phyloP scores from a whole-genome alignment of 1,140 invertebrate genomes.

The Pomacea maculata region DNA sequence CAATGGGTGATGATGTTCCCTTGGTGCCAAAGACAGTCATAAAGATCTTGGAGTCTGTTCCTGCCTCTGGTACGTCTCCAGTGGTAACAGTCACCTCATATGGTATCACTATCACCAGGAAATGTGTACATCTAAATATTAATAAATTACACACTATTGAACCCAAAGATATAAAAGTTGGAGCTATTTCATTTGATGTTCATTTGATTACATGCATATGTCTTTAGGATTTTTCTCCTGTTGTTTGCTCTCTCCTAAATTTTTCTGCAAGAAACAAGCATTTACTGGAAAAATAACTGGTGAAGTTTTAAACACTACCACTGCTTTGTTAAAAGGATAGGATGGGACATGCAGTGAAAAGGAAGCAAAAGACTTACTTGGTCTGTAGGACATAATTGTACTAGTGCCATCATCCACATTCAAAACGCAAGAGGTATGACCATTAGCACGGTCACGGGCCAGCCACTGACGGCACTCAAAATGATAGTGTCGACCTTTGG shows the following conservation, averaged over 20 bases:
- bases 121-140: not conserved
- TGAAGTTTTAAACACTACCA: not conserved
- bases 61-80: conserved; percentile 65
- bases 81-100: conserved; percentile 67
- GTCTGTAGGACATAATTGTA: conserved; percentile 60
- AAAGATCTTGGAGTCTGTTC: conserved; percentile 65
- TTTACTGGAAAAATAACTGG: no score
- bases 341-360: not conserved
- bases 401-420: conserved; percentile 60
- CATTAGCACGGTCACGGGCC: conserved; percentile 60
- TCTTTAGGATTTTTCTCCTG: not conserved
- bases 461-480: conserved; percentile 63
- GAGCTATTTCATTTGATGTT: not conserved
- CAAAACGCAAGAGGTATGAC: conserved; percentile 57
- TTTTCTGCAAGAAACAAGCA: not conserved
- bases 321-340: not conserved
- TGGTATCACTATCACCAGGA: conserved; percentile 55
- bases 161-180: not conserved
- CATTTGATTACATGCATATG: not conserved
- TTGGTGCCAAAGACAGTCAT: conserved; percentile 62
- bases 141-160: not conserved
- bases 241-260: not conserved
- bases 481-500: conserved; percentile 63
- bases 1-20: conserved; percentile 50
- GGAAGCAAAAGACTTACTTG: conserved; percentile 47